These are phyloP conservation scores for Poecile montanus DNA, from an alignment of 2,797 vertebrate species.

Conservation along the genomic window DNA sequence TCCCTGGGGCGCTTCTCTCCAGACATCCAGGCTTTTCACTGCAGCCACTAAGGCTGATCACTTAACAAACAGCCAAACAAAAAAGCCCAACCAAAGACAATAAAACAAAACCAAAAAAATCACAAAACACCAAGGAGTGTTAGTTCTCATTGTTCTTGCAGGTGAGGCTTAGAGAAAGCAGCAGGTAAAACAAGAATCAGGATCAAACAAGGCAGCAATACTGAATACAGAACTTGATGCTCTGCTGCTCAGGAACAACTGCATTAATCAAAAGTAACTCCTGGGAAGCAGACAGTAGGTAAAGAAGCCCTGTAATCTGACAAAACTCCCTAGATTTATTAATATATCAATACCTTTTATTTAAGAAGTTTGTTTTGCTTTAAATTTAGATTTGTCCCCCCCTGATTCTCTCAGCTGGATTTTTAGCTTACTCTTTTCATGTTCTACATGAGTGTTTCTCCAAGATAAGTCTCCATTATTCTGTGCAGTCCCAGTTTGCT, in stretches of 20 bases:
- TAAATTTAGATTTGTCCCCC: conserved; percentile 72
- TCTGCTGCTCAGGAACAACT: background rate
- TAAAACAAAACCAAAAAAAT: background rate
- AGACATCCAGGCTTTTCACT: background rate
- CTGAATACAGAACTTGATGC: background rate
- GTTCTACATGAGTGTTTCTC: conserved; percentile 65
- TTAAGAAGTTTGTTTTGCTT: conserved; percentile 72
- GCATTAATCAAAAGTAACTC: background rate
- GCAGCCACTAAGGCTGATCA: background rate
- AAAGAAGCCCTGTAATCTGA: background rate
- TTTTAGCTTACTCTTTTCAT: conserved; percentile 69
- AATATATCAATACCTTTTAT: background rate
- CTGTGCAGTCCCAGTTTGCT: conserved; percentile 78
- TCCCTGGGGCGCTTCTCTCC: background rate
- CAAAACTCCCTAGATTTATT: background rate
- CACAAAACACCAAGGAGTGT: background rate
- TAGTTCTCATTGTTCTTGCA: background rate
- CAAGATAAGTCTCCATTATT: conserved; percentile 58
- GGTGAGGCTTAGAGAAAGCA: background rate
- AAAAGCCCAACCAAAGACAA: background rate
- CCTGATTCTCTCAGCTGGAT: conserved; percentile 69
- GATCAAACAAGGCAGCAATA: background rate
- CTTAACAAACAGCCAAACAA: background rate
- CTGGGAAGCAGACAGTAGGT: background rate
- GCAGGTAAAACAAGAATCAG: background rate